Base-by-base conservation (phyloP, 2,888 invertebrate genomes). In the Smittia aterrima region DNA sequence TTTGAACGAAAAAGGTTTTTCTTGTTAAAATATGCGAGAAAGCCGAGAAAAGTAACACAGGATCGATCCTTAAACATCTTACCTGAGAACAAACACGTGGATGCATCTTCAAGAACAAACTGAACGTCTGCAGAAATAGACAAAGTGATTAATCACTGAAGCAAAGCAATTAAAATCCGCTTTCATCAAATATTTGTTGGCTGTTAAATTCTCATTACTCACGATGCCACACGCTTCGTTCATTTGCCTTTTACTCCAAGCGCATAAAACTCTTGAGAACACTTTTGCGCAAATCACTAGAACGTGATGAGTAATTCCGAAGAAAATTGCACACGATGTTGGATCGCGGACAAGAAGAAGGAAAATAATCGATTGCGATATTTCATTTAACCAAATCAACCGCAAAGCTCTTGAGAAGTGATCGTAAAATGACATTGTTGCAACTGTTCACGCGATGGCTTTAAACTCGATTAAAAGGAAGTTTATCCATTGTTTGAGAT, bases 21-120 rank as follows among this genome's bases (percentile, higher is more conserved):
- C 27, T 66, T 27, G 27, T 27, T n/a, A 66, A 66, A 58, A 58
- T 58, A 58, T 58, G 58, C 58, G 1, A 58, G 18, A 58, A 58
- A 22, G 58, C 18, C 9, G 22, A 58, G 58, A 58, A 58, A 22
- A 18, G 22, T 22, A 58, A 58, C 58, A 58, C 2, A 13, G 58
- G 9, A 58, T 22, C 22, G 58, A 58, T 58, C 22, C 58, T 58
- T 58, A 18, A 22, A 18, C 1, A 58, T 58, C 22, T 58, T 47
- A 47, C 47, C 47, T 47, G 47, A 2, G 47, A 11, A 47, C 47
- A 32, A 9, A 32, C 32, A 32, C n/a, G n/a, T n/a, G n/a, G n/a
- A n/a, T n/a, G 11, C 38, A 47, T 47, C 47, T 47, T 11, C 2
- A 13, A 13, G 47, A 6, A 6, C 38, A n/a, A n/a, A n/a, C 47